Conservation (phyloP, 2,113 vertebrate genomes). For the Phasianus colchicus region DNA sequence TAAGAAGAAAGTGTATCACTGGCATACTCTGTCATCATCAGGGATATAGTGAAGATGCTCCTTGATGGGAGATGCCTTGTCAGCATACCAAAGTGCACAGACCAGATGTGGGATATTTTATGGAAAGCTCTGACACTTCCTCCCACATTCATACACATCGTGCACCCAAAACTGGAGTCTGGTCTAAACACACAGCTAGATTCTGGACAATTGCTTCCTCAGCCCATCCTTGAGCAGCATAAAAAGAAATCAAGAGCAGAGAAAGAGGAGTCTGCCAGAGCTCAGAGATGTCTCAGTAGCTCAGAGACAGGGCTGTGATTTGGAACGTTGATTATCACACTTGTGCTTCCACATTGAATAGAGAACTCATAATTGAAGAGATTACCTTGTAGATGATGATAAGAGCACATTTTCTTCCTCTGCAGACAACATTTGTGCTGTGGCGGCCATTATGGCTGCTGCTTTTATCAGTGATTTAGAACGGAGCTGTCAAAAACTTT, state of each 20-base stretch:
- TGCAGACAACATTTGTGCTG: slow-evolving; percentile 20
- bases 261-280: not conserved
- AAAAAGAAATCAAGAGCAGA: not conserved
- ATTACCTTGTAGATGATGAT: slow-evolving; percentile 51
- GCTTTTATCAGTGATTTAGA: slow-evolving; percentile 44
- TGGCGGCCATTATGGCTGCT: not conserved
- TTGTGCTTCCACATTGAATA: not conserved
- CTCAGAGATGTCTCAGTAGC: not conserved
- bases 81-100: not conserved
- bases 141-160: not conserved
- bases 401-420: slow-evolving; percentile 47
- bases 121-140: not conserved
- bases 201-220: not conserved
- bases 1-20: not conserved
- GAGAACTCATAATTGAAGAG: slow-evolving; percentile 28
- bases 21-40: not conserved
- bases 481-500: slow-evolving; percentile 42
- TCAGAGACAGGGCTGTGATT: not conserved
- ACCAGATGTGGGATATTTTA: not conserved
- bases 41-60: not conserved
- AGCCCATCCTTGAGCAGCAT: not conserved
- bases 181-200: not conserved
- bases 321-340: not conserved
- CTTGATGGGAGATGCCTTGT: not conserved
- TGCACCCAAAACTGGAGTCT: not conserved